Evolutionary conservation across 2,888 invertebrate genomes (phyloP).

Genomic region (Lymantria monacha): DNA sequence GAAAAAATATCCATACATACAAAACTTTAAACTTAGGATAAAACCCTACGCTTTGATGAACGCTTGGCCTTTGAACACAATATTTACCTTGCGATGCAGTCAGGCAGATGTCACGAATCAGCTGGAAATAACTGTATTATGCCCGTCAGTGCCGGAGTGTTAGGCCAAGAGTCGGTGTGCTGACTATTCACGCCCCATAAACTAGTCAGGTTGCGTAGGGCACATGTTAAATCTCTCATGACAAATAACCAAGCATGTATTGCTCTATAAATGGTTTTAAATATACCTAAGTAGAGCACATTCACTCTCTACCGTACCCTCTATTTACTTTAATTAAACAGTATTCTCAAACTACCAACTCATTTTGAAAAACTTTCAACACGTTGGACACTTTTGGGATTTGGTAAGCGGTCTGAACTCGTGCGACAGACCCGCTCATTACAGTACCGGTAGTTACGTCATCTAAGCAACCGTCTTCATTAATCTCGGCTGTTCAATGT

Average conservation of each 20-base stretch:
- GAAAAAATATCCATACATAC: too few species aligned
- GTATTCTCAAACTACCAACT: slow-evolving; percentile 3
- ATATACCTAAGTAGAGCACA: slow-evolving; percentile 15
- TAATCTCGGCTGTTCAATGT: too few species aligned
- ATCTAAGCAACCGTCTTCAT: too few species aligned
- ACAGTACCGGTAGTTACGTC: too few species aligned
- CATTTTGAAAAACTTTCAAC: background rate
- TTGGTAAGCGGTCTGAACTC: too few species aligned
- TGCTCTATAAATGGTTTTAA: slow-evolving; percentile 49
- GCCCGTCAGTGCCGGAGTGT: slow-evolving; percentile 80
- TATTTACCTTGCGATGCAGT: slow-evolving; percentile 60
- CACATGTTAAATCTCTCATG: slow-evolving; percentile 74
- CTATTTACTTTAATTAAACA: background rate
- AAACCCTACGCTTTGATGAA: background rate
- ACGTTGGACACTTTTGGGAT: too few species aligned
- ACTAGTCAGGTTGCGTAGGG: slow-evolving; percentile 80
- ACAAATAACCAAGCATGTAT: slow-evolving; percentile 78
- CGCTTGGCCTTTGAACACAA: slow-evolving; percentile 4
- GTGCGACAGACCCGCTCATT: too few species aligned
- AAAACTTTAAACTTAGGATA: too few species aligned
- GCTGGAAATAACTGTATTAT: slow-evolving; percentile 81
- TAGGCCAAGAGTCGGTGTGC: slow-evolving; percentile 78
- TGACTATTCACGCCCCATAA: slow-evolving; percentile 54
- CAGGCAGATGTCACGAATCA: slow-evolving; percentile 33
- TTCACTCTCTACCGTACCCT: background rate